Evolutionary conservation across 2,888 invertebrate species (phyloP).

Genomic region (Dione vanillae): DNA sequence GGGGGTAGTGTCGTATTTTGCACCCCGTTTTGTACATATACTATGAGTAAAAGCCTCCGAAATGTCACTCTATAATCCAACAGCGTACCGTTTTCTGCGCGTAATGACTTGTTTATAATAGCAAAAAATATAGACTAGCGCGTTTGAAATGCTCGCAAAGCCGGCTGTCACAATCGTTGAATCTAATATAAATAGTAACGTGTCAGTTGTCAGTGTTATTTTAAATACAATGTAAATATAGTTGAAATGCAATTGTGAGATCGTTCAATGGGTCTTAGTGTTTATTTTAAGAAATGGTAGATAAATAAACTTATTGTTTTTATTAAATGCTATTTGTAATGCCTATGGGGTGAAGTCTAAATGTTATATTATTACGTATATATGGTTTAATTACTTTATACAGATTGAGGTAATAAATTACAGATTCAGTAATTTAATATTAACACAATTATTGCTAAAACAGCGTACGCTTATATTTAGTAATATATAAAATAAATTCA

Average conservation of each 20-base stretch:
- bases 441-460: neutral
- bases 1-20: conserved; percentile 71
- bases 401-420: neutral
- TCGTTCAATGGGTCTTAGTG: conserved; percentile 46
- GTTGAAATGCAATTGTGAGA: conserved; percentile 51
- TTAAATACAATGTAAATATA: conserved; percentile 46
- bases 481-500: neutral
- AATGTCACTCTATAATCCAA: conserved; percentile 63
- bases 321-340: conserved; percentile 75
- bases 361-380: conserved; percentile 49
- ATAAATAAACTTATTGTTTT: conserved; percentile 70
- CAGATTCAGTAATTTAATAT: neutral
- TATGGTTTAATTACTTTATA: neutral
- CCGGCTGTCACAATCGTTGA: conserved; percentile 66
- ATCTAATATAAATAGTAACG: conserved; percentile 67
- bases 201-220: conserved; percentile 57
- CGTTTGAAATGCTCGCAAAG: conserved; percentile 49
- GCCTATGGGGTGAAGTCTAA: conserved; percentile 76
- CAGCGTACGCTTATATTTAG: neutral
- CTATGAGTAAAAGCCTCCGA: conserved; percentile 75
- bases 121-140: conserved; percentile 41
- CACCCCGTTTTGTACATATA: conserved; percentile 69
- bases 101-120: conserved; percentile 45
- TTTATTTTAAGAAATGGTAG: conserved; percentile 46
- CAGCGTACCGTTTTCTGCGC: conserved; percentile 13